Evolutionary conservation across 2,888 invertebrate species (phyloP), one percentile per base, ranked within the genome.

Genomic region (Rugalucina vietnamica): DNA sequence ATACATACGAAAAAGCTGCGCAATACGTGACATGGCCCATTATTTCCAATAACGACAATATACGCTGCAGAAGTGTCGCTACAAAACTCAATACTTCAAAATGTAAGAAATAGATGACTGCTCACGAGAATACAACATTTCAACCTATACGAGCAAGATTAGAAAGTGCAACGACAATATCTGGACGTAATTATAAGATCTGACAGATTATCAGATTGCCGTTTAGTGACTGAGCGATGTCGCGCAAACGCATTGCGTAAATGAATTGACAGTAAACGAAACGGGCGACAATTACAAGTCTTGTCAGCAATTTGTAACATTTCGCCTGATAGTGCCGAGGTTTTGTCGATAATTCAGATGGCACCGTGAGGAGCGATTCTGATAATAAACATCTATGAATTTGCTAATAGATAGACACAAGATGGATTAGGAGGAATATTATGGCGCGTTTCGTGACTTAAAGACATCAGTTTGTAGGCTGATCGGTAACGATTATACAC

Each of bases 241-340:
- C n/a, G n/a, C n/a, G n/a, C n/a, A n/a, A n/a, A n/a, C n/a, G n/a
- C n/a, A n/a, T n/a, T n/a, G n/a, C n/a, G n/a, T n/a, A n/a, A n/a
- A n/a, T n/a, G n/a, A n/a, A n/a, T n/a, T n/a, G n/a, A n/a, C n/a
- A n/a, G n/a, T n/a, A n/a, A n/a, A n/a, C n/a, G n/a, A n/a, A n/a
- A n/a, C n/a, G n/a, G n/a, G n/a, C n/a, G n/a, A n/a, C n/a, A n/a
- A n/a, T n/a, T n/a, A n/a, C n/a, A n/a, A n/a, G n/a, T n/a, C n/a
- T n/a, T n/a, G n/a, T n/a, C n/a, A n/a, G n/a, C n/a, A n/a, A n/a
- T 65, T 65, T 34, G 65, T 34, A 65, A 65, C 65, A 34, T 34
- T 65, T 65, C 65, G 34, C 65, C 12, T 27, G 29, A 18, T 21
- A n/a, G n/a, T 34, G 65, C 65, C 34, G n/a, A n/a, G n/a, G 21